phyloP scores from a whole-genome alignment of 2,888 invertebrate species.

The Pristionchus arcanus region DNA sequence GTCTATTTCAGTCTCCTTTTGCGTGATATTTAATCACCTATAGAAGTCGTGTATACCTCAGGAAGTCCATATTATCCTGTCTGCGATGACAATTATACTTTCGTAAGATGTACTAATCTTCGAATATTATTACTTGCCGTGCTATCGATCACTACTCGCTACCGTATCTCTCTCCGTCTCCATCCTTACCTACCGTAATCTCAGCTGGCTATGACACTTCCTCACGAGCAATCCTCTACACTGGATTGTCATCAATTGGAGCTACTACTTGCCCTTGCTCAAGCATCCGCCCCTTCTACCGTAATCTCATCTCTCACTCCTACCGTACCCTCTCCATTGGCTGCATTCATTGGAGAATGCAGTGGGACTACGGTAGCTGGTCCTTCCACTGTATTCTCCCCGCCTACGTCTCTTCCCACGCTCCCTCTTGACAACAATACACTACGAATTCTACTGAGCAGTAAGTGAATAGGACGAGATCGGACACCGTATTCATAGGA shows the following conservation, averaged over 20 bases:
- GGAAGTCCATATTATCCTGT: background rate
- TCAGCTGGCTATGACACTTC: conserved; percentile 27
- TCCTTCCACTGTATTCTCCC: background rate
- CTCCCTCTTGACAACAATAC: background rate
- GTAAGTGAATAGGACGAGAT: background rate
- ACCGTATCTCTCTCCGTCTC: background rate
- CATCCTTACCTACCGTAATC: background rate
- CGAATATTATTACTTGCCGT: background rate
- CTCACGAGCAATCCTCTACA: background rate
- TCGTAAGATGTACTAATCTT: background rate
- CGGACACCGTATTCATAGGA: background rate
- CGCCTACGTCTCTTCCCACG: background rate
- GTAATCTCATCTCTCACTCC: background rate
- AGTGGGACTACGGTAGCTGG: background rate
- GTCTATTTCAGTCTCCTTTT: background rate
- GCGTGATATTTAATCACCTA: background rate
- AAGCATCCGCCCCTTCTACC: background rate
- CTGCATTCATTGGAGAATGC: background rate
- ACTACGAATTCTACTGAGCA: background rate
- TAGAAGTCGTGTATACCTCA: background rate
- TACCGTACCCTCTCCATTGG: background rate
- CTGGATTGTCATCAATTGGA: background rate
- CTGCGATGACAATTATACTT: background rate
- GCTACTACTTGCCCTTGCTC: background rate
- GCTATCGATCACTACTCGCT: background rate